Evolutionary conservation across 1,140 invertebrate genomes (phyloP), one percentile per base, ranked within the genome.

Genomic region (Trinorchestia longiramus): DNA sequence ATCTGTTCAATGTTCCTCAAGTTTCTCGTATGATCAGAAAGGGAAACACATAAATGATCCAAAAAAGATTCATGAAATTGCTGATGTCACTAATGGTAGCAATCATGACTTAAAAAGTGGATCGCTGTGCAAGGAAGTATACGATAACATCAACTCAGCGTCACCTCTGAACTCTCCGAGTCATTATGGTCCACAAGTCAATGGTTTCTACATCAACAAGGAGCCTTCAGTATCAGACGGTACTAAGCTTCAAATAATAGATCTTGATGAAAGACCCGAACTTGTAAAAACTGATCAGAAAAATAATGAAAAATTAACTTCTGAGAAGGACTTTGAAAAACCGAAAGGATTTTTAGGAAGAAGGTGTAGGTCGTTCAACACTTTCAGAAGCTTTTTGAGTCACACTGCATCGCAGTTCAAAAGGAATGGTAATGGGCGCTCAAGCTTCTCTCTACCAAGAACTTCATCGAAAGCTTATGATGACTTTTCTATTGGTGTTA

Each of bases 381-480:
- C 92, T 40, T 94, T 94, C 43, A 94, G 43, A 94, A 94, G 44
- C 40, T 94, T 94, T n/a, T 43, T 94, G 92, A 94, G 92, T n/a
- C 92, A 94, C 44, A 94, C 92, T 8, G 92, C 92, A n/a, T 94
- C 92, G 36, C 92, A 94, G 44, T 44, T 94, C 43, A 94, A 94
- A 40, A 94, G 92, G 44, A 94, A 94, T 36, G 40, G 92, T 40
- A 43, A 44, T 45, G 92, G 43, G 40, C 92, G 92, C 47, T 94
- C 92, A 94, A 94, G 92, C 41, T 94, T 94, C 43, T 94, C 92
- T 4, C 40, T 94, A 40, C 43, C 92, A 6, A 44, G 92, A 40
- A 15, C 17, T 42, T n/a, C 92, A n/a, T 23, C 43, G 19, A 94
- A 94, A 94, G 0, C 43, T 94, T 45, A 44, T 43, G 92, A 94